Conservation (phyloP, 2,113 vertebrate genomes). For the Smithornis capensis region DNA sequence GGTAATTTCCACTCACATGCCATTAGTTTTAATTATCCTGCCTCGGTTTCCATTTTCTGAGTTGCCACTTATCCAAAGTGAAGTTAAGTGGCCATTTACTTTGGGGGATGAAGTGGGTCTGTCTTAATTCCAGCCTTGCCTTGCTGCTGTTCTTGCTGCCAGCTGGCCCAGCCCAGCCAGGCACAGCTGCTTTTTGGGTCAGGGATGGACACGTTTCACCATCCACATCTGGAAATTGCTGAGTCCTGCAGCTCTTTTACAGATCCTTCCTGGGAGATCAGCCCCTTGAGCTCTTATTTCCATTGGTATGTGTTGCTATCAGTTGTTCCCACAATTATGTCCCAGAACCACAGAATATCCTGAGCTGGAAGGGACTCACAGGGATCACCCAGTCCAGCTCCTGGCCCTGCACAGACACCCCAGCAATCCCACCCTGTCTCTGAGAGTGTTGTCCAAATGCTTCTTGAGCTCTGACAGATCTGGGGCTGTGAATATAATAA, state of each 20-base stretch:
- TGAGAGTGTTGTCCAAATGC: not conserved
- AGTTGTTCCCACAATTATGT: not conserved
- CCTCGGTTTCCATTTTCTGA: slow-evolving; percentile 6
- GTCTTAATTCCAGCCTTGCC: not conserved
- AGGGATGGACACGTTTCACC: not conserved
- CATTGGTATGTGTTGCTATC: not conserved
- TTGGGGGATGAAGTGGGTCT: not conserved
- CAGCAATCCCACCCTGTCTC: not conserved
- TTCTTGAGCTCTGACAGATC: not conserved
- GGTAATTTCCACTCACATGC: slow-evolving; percentile 24
- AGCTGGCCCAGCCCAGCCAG: not conserved
- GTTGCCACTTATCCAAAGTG: not conserved
- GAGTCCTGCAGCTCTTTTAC: not conserved
- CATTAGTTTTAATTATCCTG: slow-evolving; percentile 46
- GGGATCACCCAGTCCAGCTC: not conserved
- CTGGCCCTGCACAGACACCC: not conserved
- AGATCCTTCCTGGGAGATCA: not conserved
- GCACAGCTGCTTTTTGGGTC: not conserved
- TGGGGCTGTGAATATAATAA: not conserved
- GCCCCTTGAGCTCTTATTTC: not conserved
- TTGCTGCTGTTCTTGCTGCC: not conserved
- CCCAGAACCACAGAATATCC: not conserved
- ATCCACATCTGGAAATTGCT: not conserved
- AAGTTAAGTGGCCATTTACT: slow-evolving; percentile 15
- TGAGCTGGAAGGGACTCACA: not conserved